Base-by-base conservation (phyloP, 2,797 vertebrate genomes). In the Anas bahamensis region DNA sequence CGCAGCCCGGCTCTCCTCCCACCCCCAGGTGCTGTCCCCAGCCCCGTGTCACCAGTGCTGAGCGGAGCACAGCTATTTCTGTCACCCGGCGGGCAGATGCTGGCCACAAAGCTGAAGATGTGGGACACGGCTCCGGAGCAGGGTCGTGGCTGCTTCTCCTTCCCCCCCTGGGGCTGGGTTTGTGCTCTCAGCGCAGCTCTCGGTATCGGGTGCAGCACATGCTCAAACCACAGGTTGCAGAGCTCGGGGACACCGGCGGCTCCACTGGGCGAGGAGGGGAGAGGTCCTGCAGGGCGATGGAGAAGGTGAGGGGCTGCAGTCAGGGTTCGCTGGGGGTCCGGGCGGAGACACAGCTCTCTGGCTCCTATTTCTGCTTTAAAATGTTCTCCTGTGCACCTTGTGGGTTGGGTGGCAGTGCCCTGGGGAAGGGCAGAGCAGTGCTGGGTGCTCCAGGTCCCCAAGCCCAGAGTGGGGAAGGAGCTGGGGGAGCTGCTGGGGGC, bases 201-300 rank as follows among this genome's bases (percentile, higher is more conserved):
- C 56, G 0, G 83, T 97, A 93, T 93, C 70, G 0, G 0, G 44
- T 69, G 29, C 2, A 0, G n/a, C 55, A 59, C 10, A 41, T 68
- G 64, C 33, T 84, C 53, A 94, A 81, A 94, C 97, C 96, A 91
- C 94, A 83, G n/a, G 4, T 9, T 53, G 23, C 13, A 50, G 18
- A 52, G 7, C 1, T 0, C 56, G 6, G 33, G 61, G 41, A 56
- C 50, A 2, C 7, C 2, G 2, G 16, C 9, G 3, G 29, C 46
- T 41, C 52, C 63, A 33, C 83, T 1, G 0, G 55, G 39, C 16
- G 13, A n/a, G 31, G 31, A 26, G 17, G 41, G 5, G 22, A 65
- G 53, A 39, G 41, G 55, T 63, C 48, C 44, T 6, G 9, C 73
- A 53, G 74, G 2, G 1, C 48, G 2, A 89, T 93, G 93, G 76